Base-by-base conservation (phyloP, 2,113 vertebrate species). In the Dipodomys ordii region DNA sequence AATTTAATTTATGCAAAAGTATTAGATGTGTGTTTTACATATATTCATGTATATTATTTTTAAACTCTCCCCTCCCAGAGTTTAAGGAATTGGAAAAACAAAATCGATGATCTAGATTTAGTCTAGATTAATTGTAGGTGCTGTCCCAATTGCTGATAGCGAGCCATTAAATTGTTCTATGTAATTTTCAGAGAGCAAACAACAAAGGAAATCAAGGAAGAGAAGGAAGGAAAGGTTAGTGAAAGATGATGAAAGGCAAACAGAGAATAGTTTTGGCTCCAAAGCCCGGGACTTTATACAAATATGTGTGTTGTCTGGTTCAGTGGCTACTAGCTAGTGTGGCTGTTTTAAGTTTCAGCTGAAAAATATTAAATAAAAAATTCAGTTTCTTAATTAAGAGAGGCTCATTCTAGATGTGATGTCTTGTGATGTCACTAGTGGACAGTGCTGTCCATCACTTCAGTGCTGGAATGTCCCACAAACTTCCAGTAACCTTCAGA, bases 21-120 rank as follows among this genome's bases (percentile, higher is more conserved):
- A 88, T 69, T 85, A 81, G 7, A 80, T 27, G 32, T 46, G 44
- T 39, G 11, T 57, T 64, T 11, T 23, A 7, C 69, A 3, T 46
- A 2, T 67, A 32, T 68, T 16, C 46, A 4, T 57, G 9, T 46
- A 10, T 77, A 35, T 82, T 20, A 71, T 82, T 12, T 69, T 91
- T 76, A 73, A 3, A 64, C 39, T 57, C 13, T 62, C 19, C 12
- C 57, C 53, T 57, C 27, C 35, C 83, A 28, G 19, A 87, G 90
- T 83, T 83, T 49, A 91, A 89, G 53, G 73, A 27, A 27, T 68
- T 30, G 82, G 46, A 87, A 80, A 90, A 80, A 44, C 1, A 90
- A 87, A 90, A 67, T 60, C 35, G 44, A 28, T 86, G 15, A 30
- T 30, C 91, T 88, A 32, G 2, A 53, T 62, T 35, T 57, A 39